phyloP scores from a whole-genome alignment of 92 coral and sea anemone genomes.

The Parazoanthus swiftii region DNA sequence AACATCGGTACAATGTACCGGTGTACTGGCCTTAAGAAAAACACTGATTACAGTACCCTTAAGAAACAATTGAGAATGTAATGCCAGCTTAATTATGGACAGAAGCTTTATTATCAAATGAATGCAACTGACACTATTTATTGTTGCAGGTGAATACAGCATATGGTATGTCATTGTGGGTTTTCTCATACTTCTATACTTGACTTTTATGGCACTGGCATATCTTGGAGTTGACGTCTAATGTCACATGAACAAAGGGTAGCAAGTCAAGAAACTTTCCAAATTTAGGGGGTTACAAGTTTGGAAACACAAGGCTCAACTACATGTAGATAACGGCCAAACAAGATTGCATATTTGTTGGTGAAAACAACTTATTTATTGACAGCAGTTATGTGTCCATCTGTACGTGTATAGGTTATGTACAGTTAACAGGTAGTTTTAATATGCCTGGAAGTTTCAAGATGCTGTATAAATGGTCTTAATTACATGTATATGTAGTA shows the following conservation, averaged over 20 bases:
- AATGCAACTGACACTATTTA: not conserved
- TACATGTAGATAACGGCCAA: not conserved
- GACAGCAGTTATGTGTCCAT: not conserved
- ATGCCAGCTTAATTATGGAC: no score
- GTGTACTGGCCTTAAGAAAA: no score
- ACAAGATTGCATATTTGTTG: not conserved
- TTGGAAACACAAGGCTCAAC: not conserved
- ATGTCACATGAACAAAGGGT: not conserved
- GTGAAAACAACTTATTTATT: not conserved
- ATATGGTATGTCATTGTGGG: conserved; percentile 95
- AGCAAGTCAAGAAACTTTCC: not conserved
- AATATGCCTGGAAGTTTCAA: not conserved
- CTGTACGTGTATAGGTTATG: not conserved
- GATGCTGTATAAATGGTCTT: conserved; percentile 2
- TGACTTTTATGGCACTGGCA: conserved; percentile 68
- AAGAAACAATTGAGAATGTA: no score
- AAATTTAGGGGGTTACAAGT: not conserved
- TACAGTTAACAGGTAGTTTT: not conserved
- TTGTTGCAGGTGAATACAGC: conserved; percentile 79
- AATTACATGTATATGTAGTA: not conserved
- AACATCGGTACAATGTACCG: no score
- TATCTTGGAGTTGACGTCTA: conserved; percentile 84
- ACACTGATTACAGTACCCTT: no score
- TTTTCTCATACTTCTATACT: conserved; percentile 75
- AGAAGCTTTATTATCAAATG: not conserved